Base-by-base conservation (phyloP, 2,113 vertebrate species). In the Chlorocebus sabaeus region DNA sequence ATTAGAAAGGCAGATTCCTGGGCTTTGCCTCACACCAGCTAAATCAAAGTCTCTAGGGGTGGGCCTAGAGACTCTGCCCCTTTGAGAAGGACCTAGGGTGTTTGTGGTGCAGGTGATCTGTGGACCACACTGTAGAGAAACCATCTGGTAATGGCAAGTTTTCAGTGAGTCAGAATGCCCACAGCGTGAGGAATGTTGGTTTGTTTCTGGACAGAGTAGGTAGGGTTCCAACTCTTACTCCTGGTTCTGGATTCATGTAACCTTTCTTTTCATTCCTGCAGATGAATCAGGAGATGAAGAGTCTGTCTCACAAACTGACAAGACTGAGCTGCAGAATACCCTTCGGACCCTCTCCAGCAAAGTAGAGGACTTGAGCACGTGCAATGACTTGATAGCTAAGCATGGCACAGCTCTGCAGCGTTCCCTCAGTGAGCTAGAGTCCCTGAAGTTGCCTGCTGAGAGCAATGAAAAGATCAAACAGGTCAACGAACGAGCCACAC, bases 331-430 rank as follows among this genome's bases (percentile, higher is more conserved):
- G 94, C 99, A 99, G 98, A 99, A 98, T 80, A 99, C 99, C 0
- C 98, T 99, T 13, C 99, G 99, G 32, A 99, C 99, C 0, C 98
- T 99, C 0, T 99, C 98, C 97, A 99, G 99, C 98, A 99, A 99
- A 50, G 99, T 99, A 96, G 99, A 99, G 96, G 99, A 99, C 89
- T 99, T 99, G 89, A 99, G 99, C 97, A 99, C 99, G 1, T 99
- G 99, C 98, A 99, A 99, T 1, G 99, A 99, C 98, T 99, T 99
- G 52, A 99, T 99, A 0, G 99, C 99, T 93, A 99, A 99, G 98
- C 99, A 99, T 0, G 99, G 99, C 90, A 99, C 99, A 0, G 99
- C 99, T 18, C 98, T 99, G 79, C 99, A 99, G 97, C 99, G 99
- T 95, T 99, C 99, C 82, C 99, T 99, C 97, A 99, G 99, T 4